Evolutionary conservation across 2,797 vertebrate genomes (phyloP), one percentile per base, ranked within the genome.

Genomic region (Gambelia wislizenii): DNA sequence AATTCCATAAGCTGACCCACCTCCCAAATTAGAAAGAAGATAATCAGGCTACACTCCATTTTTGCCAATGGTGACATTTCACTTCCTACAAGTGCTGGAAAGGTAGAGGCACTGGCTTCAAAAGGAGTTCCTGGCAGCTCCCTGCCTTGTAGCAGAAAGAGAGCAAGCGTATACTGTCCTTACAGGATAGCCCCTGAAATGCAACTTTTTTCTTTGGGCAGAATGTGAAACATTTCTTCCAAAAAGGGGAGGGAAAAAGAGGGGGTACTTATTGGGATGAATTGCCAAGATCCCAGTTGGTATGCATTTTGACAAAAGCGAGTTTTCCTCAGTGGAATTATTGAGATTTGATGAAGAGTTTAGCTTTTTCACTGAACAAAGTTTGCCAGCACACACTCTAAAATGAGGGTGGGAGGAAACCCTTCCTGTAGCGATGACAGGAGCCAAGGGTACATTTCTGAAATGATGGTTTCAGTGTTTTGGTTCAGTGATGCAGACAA

Each of bases 401-500:
- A 42, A 56, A 84, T 90, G 69, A 80, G 9, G 2, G 3, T 9
- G 27, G 9, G 30, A 12, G 9, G 4, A 12, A 12, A 67, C 9
- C 27, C 86, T 44, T 36, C 84, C 79, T 42, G 78, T 75, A 85
- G 83, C 84, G 79, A 86, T 0, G 0, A 79, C 25, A 69, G 77
- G 87, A 89, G 91, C 91, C 85, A 87, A 89, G 70, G 2, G 44
- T 86, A 86, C 67, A 92, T 33, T 7, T 84, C 86, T 89, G 89
- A 89, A 84, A 76, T 87, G 72, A 85, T 13, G 33, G 84, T n/a
- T 72, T 74, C 91, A 82, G 87, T 87, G 76, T 93, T 94, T 75
- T 47, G 59, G 77, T 82, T 87, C 92, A 72, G 92, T 94, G 93
- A 94, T 95, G 87, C 88, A 88, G 22, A 72, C 33, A 91, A 91